Evolutionary conservation across 2,113 vertebrate genomes (phyloP).

Genomic region (Rhabdomys dilectus): DNA sequence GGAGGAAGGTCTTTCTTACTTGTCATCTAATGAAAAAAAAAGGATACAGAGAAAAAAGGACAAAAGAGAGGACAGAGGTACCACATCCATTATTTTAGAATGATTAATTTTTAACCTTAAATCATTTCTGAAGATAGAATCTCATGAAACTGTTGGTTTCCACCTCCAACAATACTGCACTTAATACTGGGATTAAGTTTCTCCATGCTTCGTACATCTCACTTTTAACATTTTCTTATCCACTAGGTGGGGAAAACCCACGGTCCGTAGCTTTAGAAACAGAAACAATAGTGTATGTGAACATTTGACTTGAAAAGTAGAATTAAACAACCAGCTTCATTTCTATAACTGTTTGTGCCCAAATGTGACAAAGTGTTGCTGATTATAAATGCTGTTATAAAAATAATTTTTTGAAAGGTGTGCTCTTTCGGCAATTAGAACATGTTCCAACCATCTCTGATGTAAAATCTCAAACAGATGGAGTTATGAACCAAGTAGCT

Average conservation of each 20-base stretch:
- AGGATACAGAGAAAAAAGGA: no score
- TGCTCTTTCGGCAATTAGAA: neutral
- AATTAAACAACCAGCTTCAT: slow-evolving; percentile 34
- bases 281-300: neutral
- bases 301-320: neutral
- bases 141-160: neutral
- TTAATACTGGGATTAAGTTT: neutral
- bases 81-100: neutral
- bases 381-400: neutral
- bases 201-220: neutral
- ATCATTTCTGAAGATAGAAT: no score
- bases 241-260: neutral
- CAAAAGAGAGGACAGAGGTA: neutral
- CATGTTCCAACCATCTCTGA: neutral
- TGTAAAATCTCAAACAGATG: slow-evolving; percentile 33
- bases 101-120: neutral
- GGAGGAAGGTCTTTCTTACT: neutral
- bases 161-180: neutral
- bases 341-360: slow-evolving; percentile 29
- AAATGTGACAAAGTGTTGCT: neutral
- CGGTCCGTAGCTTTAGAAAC: slow-evolving; percentile 13
- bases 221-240: slow-evolving; percentile 29
- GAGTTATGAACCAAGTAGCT: slow-evolving; percentile 14
- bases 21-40: neutral
- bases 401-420: neutral